Percentiles rank a stretch among this genome's conserved stretches.
Evolutionary conservation across 1,140 invertebrate genomes (phyloP).

Genomic region (Drosophila ambigua): DNA sequence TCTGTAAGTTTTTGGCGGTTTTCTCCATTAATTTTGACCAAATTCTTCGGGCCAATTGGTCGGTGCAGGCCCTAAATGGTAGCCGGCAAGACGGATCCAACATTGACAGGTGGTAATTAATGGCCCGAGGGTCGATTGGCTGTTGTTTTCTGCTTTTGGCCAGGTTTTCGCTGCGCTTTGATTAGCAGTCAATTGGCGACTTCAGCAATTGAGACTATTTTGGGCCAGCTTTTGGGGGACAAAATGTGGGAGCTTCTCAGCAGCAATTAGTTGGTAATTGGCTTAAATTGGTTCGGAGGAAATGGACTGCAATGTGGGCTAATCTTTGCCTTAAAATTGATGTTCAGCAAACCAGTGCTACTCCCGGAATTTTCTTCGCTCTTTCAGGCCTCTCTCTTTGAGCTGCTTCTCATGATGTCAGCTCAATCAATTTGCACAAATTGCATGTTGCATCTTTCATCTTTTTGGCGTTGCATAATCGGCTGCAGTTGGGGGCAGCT

Average conservation of each 20-base stretch:
- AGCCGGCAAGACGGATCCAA: constrained; percentile 28
- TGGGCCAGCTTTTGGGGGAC: not conserved
- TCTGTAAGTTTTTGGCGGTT: constrained; percentile 15
- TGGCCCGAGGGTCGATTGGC: constrained; percentile 10
- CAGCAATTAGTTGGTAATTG: constrained; percentile 19
- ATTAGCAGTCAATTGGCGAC: constrained; percentile 38
- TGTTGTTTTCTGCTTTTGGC: constrained; percentile 20
- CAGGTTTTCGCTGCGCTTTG: constrained; percentile 29
- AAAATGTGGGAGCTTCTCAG: constrained; percentile 6
- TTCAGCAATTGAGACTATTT: constrained; percentile 2
- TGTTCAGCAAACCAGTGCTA: no score
- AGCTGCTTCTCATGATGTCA: not conserved
- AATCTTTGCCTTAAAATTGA: no score
- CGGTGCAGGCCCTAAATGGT: constrained; percentile 2
- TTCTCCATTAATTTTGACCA: constrained; percentile 11
- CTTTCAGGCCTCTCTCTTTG: not conserved
- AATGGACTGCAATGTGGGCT: not conserved
- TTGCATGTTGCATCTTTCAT: constrained; percentile 16
- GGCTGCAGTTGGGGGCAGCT: constrained; percentile 14
- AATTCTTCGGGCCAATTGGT: constrained; percentile 33
- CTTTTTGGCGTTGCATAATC: constrained; percentile 38
- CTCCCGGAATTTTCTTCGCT: not conserved
- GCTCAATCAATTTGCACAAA: constrained; percentile 34
- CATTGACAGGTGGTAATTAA: constrained; percentile 55
- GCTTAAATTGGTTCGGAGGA: constrained; percentile 9